Conservation (phyloP, 2,888 invertebrate species). For the Nipponacmea schrenckii region DNA sequence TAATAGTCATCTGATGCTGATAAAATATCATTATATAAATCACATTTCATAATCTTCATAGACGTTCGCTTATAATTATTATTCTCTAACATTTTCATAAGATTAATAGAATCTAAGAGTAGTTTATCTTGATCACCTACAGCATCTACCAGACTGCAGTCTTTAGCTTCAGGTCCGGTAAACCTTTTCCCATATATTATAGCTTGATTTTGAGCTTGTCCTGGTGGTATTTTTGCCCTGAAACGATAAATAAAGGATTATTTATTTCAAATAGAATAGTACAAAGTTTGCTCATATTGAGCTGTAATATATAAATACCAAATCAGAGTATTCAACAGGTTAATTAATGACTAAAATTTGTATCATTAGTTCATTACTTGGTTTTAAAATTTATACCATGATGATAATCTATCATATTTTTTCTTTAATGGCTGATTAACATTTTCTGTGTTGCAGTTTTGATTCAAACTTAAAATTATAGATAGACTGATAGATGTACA, state of each 20-base stretch:
- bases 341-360: too few relatives aligned
- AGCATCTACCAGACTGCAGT: conserved; percentile 13
- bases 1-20: not conserved
- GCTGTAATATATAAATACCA: too few relatives aligned
- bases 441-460: too few relatives aligned
- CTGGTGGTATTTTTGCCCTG: conserved; percentile 21
- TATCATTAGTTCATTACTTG: too few relatives aligned
- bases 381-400: too few relatives aligned
- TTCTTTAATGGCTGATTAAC: too few relatives aligned
- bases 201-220: conserved; percentile 12
- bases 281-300: not conserved
- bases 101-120: not conserved
- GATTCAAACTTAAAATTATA: too few relatives aligned
- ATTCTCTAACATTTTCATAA: not conserved
- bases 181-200: conserved; percentile 23
- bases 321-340: too few relatives aligned
- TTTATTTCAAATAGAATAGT: conserved; percentile 11
- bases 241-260: not conserved
- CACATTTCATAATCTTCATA: conserved; percentile 13
- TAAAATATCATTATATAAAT: conserved; percentile 13
- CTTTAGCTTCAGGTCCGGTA: conserved; percentile 21
- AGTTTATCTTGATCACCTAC: not conserved
- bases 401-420: too few relatives aligned
- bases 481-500: too few relatives aligned
- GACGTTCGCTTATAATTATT: conserved; percentile 9